A percentile compares a stretch with the other conserved stretches of the same genome.
Conservation (phyloP, 1,140 invertebrate species). For the Harpegnathos saltator region DNA sequence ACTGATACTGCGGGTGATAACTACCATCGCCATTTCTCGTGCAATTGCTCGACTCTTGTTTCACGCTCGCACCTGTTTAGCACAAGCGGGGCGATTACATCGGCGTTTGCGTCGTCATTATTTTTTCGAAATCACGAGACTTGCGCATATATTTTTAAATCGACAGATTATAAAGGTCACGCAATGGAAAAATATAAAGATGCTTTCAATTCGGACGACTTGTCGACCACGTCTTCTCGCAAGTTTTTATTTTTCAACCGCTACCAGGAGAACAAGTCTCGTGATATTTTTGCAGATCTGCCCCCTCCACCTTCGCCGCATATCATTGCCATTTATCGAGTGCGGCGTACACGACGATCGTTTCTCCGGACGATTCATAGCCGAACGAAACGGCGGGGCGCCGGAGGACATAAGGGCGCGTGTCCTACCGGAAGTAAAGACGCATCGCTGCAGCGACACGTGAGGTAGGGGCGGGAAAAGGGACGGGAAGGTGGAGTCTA, state of each 20-base stretch:
- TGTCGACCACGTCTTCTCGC: too few species aligned
- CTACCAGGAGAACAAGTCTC: neutral
- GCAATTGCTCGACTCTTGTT: constrained; percentile 75
- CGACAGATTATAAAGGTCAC: too few species aligned
- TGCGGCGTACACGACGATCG: constrained; percentile 31
- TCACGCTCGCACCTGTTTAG: constrained; percentile 71
- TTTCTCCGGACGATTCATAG: constrained; percentile 48
- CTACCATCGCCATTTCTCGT: constrained; percentile 63
- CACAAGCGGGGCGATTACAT: too few species aligned
- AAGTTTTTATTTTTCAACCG: too few species aligned
- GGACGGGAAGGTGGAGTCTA: constrained; percentile 60
- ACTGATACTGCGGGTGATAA: constrained; percentile 72
- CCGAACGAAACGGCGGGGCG: constrained; percentile 32
- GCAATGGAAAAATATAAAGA: too few species aligned
- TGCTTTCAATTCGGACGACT: too few species aligned
- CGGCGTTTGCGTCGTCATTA: too few species aligned
- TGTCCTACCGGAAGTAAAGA: constrained; percentile 79
- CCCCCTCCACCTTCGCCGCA: neutral
- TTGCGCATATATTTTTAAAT: too few species aligned
- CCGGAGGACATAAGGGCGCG: constrained; percentile 74
- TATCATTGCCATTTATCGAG: constrained; percentile 50
- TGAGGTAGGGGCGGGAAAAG: constrained; percentile 44
- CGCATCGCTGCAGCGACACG: constrained; percentile 80
- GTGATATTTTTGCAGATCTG: neutral
- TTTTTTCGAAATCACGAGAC: too few species aligned